Conservation (phyloP, 1,140 invertebrate genomes). For the Aphelinus certus region DNA sequence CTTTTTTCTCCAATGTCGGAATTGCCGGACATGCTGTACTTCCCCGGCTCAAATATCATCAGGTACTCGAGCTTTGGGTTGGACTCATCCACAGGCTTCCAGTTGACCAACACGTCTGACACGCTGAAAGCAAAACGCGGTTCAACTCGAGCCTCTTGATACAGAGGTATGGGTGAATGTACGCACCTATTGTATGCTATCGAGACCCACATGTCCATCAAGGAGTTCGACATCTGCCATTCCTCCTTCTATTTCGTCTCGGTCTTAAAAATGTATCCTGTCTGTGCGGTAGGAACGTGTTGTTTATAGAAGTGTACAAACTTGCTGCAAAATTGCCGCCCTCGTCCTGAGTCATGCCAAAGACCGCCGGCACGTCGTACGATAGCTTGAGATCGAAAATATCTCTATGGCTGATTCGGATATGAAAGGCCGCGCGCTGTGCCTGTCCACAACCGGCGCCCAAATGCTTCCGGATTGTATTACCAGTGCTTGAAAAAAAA, state of each 20-base stretch:
- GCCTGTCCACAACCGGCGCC: constrained; percentile 2
- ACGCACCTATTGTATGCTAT: constrained; percentile 1
- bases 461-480: constrained; percentile 2
- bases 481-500: neutral
- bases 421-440: neutral
- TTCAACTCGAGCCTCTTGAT: no score
- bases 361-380: constrained; percentile 14
- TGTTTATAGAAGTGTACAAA: neutral
- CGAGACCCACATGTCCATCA: constrained; percentile 7
- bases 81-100: constrained; percentile 2
- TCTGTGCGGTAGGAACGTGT: no score
- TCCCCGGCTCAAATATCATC: neutral
- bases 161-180: neutral
- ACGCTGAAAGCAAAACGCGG: neutral
- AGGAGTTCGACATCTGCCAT: constrained; percentile 8
- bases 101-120: neutral
- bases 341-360: neutral
- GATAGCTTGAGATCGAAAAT: neutral
- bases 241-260: neutral
- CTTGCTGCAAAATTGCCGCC: neutral
- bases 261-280: no score
- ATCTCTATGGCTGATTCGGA: neutral
- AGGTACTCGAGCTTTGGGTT: constrained; percentile 1
- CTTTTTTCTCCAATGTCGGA: neutral
- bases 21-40: neutral